Conservation (phyloP, 2,888 invertebrate genomes). For the Noctua janthina region DNA sequence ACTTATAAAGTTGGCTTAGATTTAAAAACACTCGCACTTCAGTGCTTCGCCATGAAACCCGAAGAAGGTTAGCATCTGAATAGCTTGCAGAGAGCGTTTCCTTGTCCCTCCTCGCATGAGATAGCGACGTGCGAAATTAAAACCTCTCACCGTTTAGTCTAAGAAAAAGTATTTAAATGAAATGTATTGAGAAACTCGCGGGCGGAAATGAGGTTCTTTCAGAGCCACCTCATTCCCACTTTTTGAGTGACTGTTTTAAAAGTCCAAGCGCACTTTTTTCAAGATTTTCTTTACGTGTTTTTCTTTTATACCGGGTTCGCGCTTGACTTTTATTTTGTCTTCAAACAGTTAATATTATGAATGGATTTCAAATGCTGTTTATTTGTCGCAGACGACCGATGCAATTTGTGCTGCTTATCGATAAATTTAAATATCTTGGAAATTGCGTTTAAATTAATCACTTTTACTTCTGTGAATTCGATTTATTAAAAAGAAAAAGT, state of each 20-base stretch:
- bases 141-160: constrained; percentile 81
- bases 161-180: constrained; percentile 87
- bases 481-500: not conserved
- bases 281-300: constrained; percentile 70
- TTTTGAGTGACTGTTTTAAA: constrained; percentile 84
- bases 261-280: constrained; percentile 78
- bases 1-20: constrained; percentile 45
- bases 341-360: constrained; percentile 45
- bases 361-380: constrained; percentile 27
- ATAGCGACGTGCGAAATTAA: constrained; percentile 85
- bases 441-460: constrained; percentile 9
- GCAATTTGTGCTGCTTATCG: constrained; percentile 7
- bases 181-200: constrained; percentile 88
- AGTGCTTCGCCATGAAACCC: constrained; percentile 59
- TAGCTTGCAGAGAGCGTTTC: constrained; percentile 75
- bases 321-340: constrained; percentile 54
- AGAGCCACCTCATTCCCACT: constrained; percentile 80
- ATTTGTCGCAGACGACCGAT: constrained; percentile 4
- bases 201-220: constrained; percentile 89
- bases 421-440: not conserved
- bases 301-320: constrained; percentile 50
- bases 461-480: not conserved
- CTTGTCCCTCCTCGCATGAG: constrained; percentile 82
- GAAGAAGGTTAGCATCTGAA: constrained; percentile 63
- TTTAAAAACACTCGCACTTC: constrained; percentile 47